Conservation (phyloP, 2,888 invertebrate species). For the Sphinx pinastri region DNA sequence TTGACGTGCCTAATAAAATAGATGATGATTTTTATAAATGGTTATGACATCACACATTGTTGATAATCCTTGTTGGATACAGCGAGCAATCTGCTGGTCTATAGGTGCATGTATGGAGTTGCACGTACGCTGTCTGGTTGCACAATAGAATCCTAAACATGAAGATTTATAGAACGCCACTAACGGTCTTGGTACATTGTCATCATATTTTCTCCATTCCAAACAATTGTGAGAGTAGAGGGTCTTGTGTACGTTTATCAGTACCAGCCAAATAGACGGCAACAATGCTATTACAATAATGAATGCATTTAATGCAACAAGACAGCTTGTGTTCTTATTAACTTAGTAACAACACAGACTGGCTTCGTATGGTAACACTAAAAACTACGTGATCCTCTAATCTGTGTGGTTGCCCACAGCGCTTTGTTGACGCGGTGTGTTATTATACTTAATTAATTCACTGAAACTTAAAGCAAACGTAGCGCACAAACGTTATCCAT, state of each 20-base stretch:
- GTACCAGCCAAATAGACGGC: neutral
- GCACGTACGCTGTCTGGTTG: too few species aligned
- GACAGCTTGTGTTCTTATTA: conserved; percentile 8
- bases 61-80: too few species aligned
- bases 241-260: neutral
- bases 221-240: neutral
- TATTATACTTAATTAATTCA: conserved; percentile 23
- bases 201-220: neutral
- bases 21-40: too few species aligned
- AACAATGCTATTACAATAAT: neutral
- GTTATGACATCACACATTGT: too few species aligned
- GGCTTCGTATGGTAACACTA: conserved; percentile 6
- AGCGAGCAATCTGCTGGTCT: too few species aligned
- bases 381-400: conserved; percentile 24
- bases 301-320: neutral
- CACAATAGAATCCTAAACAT: too few species aligned
- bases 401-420: conserved; percentile 8
- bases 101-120: too few species aligned
- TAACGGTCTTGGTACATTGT: neutral
- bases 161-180: too few species aligned
- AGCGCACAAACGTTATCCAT: conserved; percentile 14
- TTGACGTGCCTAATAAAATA: too few species aligned
- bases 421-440: conserved; percentile 16
- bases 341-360: conserved; percentile 3
- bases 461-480: conserved; percentile 16